Evolutionary conservation across 1,140 invertebrate genomes (phyloP), one percentile per base, ranked within the genome.

Genomic region (Bombus breviceps): DNA sequence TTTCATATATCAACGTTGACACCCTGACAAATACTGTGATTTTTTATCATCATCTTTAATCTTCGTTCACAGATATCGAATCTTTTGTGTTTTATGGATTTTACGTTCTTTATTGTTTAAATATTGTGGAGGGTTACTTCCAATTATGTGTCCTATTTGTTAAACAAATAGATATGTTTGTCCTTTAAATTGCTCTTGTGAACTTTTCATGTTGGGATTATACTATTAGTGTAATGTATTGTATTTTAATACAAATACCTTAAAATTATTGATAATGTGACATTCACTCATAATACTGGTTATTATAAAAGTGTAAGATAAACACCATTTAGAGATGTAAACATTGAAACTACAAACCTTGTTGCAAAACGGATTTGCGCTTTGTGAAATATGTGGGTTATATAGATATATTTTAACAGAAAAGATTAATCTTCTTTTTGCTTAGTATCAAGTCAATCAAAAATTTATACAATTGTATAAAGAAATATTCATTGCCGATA

Each of bases 1-100:
- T 41, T 72, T 34, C 25, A 41, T 37, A 22, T 34, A 68, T 25
- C 18, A 62, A 87, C 43, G 34, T 87, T 74, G 75, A 85, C 71
- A 80, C 32, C 41, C 28, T 66, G 86, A 47, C 39, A 57, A 57
- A 43, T 53, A 28, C 28, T 82, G 32, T 83, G 53, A 64, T 71
- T 59, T 69, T 57, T n/a, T 22, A 37, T 77, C 64, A 32, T 83
- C 66, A 9, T 25, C 28, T 12, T 76, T n/a, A 9, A 34, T 25
- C 10, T 71, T 34, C 6, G 32, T 66, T n/a, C 3, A 43, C 13
- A 15, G 9, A 59, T 22, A 10, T 68, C 28, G 13, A 77, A 78
- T 47, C 1, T 76, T 53, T 57, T 62, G 10, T 72, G 25, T 82
- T 82, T n/a, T 53, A 37, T 59, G 15, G 0, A 39, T 59, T 78